Evolutionary conservation across 1,140 invertebrate genomes (phyloP), one percentile per base, ranked within the genome.

Genomic region (Ditylenchus dipsaci): DNA sequence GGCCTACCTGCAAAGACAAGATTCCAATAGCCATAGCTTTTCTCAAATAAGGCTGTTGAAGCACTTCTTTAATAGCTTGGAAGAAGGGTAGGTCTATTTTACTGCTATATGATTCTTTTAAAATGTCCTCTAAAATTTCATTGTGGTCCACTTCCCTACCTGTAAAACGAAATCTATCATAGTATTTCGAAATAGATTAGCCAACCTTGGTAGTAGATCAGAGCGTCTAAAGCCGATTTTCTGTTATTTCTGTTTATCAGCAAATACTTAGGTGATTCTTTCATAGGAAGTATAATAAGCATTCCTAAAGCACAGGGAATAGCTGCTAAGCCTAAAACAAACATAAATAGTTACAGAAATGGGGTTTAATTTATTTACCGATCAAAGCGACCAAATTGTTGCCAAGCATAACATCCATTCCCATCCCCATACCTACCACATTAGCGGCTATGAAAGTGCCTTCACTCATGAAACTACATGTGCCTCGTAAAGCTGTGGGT

Each of bases 351-450:
- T n/a, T n/a, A n/a, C 11, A 45, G 43, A 45, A 45, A n/a, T 13
- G 11, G n/a, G 11, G n/a, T 13, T 13, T n/a, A 45, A 13, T 45
- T 45, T 11, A 13, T 45, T 45, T 60, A 78, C 75, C 75, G 23
- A 80, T 38, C 5, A 76, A 77, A 8, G 58, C 33, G 30, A 75
- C 23, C 53, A 76, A 63, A 58, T 81, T 60, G 27, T 57, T 75
- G 26, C 67, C 76, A 47, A 60, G 75, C 7, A 81, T 30, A 5
- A 68, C n/a, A 58, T 78, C 73, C 73, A 78, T 80, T 38, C 76
- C 76, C 30, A 76, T 69, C 21, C 69, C 76, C 79, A 78, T 78
- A 59, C 76, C 76, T 42, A 78, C 53, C 9, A 76, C 75, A 47
- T 74, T 78, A 19, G 76, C 69, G 45, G 62, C 69, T n/a, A 78